Conservation (phyloP, 2,888 invertebrate genomes). For the Brachycybe producta region DNA sequence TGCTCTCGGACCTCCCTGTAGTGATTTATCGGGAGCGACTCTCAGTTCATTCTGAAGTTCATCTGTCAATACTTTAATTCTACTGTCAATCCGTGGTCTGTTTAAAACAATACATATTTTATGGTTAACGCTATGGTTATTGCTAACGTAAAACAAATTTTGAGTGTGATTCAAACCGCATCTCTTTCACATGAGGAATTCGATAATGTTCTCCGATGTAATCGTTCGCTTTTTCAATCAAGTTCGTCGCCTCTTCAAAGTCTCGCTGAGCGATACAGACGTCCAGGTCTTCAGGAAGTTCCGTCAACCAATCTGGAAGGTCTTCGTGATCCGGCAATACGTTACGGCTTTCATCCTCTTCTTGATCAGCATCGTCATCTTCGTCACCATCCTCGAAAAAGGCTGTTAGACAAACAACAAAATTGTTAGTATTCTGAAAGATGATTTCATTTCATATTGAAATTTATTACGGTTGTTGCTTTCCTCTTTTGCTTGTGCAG, state of each 20-base stretch:
- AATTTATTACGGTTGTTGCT: constrained; percentile 1
- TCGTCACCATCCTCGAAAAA: constrained; percentile 34
- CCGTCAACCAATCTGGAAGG: constrained; percentile 73
- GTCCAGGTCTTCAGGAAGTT: constrained; percentile 86
- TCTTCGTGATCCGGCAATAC: constrained; percentile 29
- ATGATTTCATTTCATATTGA: background rate
- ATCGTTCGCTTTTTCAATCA: constrained; percentile 50
- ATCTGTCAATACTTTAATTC: constrained; percentile 65
- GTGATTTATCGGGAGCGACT: constrained; percentile 68
- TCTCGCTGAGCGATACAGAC: constrained; percentile 89
- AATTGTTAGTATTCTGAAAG: background rate
- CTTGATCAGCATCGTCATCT: constrained; percentile 15
- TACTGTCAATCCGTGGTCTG: constrained; percentile 47
- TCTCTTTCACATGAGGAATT: constrained; percentile 37
- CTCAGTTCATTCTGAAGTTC: constrained; percentile 71
- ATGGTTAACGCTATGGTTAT: background rate
- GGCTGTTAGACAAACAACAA: constrained; percentile 26
- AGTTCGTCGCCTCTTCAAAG: constrained; percentile 77
- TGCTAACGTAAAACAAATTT: constrained; percentile 18
- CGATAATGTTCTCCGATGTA: constrained; percentile 11
- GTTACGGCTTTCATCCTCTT: constrained; percentile 19
- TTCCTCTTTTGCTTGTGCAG: constrained; percentile 34
- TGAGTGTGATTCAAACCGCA: constrained; percentile 33
- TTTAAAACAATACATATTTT: constrained; percentile 18
- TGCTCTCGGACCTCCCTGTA: constrained; percentile 70